phyloP scores from a whole-genome alignment of 1,140 invertebrate genomes.

The Philotrypesis tridentata region DNA sequence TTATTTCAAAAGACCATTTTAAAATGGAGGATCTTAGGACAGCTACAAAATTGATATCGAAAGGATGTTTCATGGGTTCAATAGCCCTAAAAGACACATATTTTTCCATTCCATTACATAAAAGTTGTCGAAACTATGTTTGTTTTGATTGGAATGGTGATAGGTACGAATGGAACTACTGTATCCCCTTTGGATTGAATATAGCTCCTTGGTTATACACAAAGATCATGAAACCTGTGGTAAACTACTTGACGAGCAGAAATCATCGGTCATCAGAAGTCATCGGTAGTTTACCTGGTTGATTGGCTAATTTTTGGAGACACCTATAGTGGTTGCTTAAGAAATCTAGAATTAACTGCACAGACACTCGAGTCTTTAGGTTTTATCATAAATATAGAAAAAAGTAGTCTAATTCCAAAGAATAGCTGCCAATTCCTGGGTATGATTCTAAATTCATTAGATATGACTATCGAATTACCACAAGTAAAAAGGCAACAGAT shows the following conservation, averaged over 20 bases:
- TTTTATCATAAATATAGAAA: background rate
- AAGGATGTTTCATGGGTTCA: background rate
- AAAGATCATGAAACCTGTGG: slow-evolving; percentile 32
- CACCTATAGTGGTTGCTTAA: background rate
- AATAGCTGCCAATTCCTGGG: background rate
- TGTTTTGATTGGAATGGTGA: background rate
- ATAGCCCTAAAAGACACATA: slow-evolving; percentile 31
- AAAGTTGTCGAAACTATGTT: slow-evolving; percentile 12
- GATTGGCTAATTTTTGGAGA: background rate
- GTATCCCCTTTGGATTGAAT: slow-evolving; percentile 33
- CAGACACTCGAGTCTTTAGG: background rate
- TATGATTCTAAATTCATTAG: background rate
- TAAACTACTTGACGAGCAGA: background rate
- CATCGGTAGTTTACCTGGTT: slow-evolving; percentile 12
- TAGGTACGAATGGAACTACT: background rate
- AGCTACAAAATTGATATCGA: background rate
- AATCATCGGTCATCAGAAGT: too few relatives aligned
- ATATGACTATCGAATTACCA: background rate
- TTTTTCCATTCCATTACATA: background rate
- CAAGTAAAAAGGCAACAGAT: background rate
- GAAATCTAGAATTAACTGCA: background rate
- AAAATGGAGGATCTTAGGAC: slow-evolving; percentile 33
- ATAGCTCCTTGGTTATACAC: too few relatives aligned
- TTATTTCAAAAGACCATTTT: too few relatives aligned
- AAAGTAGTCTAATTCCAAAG: background rate